Evolutionary conservation across 2,797 vertebrate species (phyloP), one percentile per base, ranked within the genome.

Genomic region (Ctenochaetus hawaiiensis): DNA sequence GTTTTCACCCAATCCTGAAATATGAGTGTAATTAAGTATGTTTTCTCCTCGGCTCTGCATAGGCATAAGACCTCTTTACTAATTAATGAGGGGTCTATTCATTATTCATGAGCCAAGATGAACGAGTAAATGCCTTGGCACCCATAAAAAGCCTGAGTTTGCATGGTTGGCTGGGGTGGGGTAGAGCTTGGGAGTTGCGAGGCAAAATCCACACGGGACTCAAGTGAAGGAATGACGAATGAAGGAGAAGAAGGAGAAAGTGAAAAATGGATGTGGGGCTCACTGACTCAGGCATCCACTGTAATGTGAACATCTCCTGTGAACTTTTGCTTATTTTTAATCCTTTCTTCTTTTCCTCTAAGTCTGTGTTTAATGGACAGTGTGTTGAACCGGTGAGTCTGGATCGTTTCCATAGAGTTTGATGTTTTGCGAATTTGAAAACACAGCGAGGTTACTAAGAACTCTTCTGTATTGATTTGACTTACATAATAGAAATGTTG

Each of bases 21-120:
- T 91, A 92, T 92, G 92, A 93, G 90, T 91, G 93, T 91, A 90
- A 93, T 95, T 92, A 93, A 92, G 81, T 83, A 65, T 92, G 91
- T 91, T 90, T 87, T 89, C 74, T 81, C 75, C 82, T 59, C 69
- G 71, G 75, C 82, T 75, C 78, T 89, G 81, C 77, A 58, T 72
- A 56, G 43, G 81, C 86, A 85, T 87, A 87, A 77, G 78, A 89
- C 84, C 67, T 91, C 60, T 75, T 94, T 90, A 94, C 82, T 93
- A 93, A 96, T 95, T 93, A 88, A 94, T 92, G 87, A 94, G 76
- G 44, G 51, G 20, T 26, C 75, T 65, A 70, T 94, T 91, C 75
- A 88, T 95, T 92, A 95, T 95, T 95, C 85, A 95, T 93, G 82
- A 91, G 84, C 64, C 5, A 69, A 89, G 86, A 91, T 86, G 84